phyloP scores from a whole-genome alignment of 2,113 vertebrate species.

The Spermophilus dauricus region DNA sequence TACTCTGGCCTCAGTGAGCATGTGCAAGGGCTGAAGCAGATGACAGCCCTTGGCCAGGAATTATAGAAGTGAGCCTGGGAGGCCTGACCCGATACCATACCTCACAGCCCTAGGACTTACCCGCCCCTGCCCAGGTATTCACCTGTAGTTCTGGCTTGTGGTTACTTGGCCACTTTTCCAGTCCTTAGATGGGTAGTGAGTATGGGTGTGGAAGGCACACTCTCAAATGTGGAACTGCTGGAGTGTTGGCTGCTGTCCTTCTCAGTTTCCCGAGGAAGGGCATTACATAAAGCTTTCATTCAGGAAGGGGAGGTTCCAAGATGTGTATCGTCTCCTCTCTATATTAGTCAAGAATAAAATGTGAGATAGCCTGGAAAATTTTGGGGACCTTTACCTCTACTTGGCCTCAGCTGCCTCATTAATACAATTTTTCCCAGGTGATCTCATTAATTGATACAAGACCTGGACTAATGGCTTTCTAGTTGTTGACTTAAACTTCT shows the following conservation, averaged over 20 bases:
- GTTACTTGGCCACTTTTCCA: no score
- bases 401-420: background rate
- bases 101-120: no score
- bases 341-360: background rate
- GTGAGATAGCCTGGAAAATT: background rate
- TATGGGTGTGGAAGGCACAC: background rate
- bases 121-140: background rate
- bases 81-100: no score
- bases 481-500: background rate
- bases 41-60: background rate
- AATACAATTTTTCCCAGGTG: background rate
- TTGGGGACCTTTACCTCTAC: background rate
- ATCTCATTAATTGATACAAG: background rate
- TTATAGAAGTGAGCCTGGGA: background rate
- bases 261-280: background rate
- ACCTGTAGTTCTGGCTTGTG: background rate
- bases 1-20: background rate
- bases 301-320: background rate
- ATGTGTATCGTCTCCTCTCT: background rate
- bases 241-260: background rate
- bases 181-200: background rate
- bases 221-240: background rate
- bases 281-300: background rate
- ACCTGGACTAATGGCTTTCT: background rate
- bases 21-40: background rate